These are phyloP conservation scores for Trichogramma pretiosum DNA, from an alignment of 1,140 invertebrate species.

Conservation along the genomic window DNA sequence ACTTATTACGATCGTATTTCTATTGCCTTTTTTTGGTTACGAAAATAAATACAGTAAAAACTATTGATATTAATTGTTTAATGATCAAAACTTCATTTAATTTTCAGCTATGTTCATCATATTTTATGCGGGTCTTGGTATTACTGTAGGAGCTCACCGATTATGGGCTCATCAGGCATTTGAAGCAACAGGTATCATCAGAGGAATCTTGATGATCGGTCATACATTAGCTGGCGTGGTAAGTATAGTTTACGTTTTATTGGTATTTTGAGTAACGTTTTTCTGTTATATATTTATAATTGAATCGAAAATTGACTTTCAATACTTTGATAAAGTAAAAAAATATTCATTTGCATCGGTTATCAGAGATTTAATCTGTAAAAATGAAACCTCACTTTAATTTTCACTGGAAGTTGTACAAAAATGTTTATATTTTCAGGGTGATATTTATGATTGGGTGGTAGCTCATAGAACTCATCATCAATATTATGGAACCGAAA, in stretches of 20 bases:
- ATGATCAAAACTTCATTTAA: too few species aligned
- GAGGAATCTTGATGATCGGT: constrained; percentile 66
- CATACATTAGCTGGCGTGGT: constrained; percentile 80
- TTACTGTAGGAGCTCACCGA: constrained; percentile 82
- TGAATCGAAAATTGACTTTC: too few species aligned
- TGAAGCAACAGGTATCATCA: constrained; percentile 59
- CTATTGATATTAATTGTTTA: too few species aligned
- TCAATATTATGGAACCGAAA: constrained; percentile 75
- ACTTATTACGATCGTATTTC: too few species aligned
- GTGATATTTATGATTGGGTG: constrained; percentile 69
- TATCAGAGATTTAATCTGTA: too few species aligned
- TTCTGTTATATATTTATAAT: too few species aligned
- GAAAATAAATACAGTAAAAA: too few species aligned
- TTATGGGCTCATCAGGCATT: constrained; percentile 84
- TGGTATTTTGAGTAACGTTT: too few species aligned
- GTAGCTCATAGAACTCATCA: constrained; percentile 83
- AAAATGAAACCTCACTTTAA: background rate
- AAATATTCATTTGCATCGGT: too few species aligned
- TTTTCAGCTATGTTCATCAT: constrained; percentile 54
- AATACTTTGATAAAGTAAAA: too few species aligned
- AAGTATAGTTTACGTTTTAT: constrained; percentile 34
- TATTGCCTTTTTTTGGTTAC: too few species aligned
- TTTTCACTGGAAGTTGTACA: background rate
- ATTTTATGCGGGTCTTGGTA: constrained; percentile 54
- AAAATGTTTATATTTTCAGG: too few species aligned